Base-by-base conservation (phyloP, 2,888 invertebrate species). In the Agonum fuliginosum region DNA sequence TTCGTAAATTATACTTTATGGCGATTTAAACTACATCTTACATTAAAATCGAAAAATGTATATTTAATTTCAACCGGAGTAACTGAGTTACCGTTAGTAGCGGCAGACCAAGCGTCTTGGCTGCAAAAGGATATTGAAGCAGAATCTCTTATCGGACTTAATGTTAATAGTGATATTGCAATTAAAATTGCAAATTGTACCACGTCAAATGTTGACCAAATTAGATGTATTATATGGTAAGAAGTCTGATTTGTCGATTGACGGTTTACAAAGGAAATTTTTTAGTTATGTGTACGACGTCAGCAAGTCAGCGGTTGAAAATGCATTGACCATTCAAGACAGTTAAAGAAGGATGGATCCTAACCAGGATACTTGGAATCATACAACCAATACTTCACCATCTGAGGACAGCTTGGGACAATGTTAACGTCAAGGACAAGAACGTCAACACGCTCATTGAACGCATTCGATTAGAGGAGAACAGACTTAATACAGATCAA, bases 1-100 rank as follows among this genome's bases (percentile, higher is more conserved):
- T 41, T 74, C 30, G 76, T 80, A 8, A 83, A 83, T 34, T 82
- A 81, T 72, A 78, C 71, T 10, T 80, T 82, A n/a, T n/a, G n/a
- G n/a, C n/a, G n/a, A n/a, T n/a, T n/a, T n/a, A n/a, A n/a, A 54
- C 71, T 82, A 30, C 79, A 82, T 75, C 46, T 81, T 80, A 78
- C 79, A 19, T 72, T 82, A 34, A 81, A 82, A 78, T 67, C 3
- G 6, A 67, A 67, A 37, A 34, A 19, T 14, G 6, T 41, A 37
- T 67, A 41, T 22, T 20, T 34, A 14, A 20, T 67, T 34, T 14
- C 67, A 3, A 19, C 67, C 5, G 67, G 20, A 14, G 30, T 41
- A 2, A 27, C 14, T 2, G 20, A 20, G 19, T 12, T 10, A 41
- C 3, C 67, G 17, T 17, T 5, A 2, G 67, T 17, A 1, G 4